phyloP scores from a whole-genome alignment of 2,797 vertebrate genomes.

The Nasua narica region DNA sequence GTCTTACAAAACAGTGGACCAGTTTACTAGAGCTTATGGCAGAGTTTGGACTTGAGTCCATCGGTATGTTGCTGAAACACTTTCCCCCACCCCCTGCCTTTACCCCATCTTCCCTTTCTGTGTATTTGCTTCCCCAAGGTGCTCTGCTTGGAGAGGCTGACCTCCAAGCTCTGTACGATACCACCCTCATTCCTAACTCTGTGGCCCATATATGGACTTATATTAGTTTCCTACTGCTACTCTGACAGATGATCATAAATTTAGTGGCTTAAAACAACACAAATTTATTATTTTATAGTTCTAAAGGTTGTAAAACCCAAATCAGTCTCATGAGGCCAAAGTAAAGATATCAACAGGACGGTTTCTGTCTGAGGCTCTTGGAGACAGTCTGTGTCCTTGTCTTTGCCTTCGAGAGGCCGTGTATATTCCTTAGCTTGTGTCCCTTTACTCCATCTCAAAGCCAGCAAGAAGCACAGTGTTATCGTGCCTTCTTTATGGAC shows the following conservation, averaged over 20 bases:
- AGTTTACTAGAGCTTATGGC: neutral
- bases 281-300: neutral
- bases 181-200: neutral
- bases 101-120: neutral
- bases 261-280: neutral
- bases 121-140: neutral
- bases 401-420: neutral
- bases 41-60: neutral
- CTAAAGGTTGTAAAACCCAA: neutral
- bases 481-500: neutral
- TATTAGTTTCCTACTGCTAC: neutral
- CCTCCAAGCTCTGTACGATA: neutral
- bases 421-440: too few relatives aligned
- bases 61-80: neutral
- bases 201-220: neutral
- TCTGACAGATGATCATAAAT: neutral
- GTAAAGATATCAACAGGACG: neutral
- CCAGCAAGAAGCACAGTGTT: fast-evolving
- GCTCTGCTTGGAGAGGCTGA: neutral
- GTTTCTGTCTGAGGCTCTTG: neutral
- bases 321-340: neutral
- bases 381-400: neutral
- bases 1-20: neutral
- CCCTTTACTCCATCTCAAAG: neutral
- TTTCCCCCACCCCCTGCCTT: neutral